These are phyloP conservation scores for Coelogynopora nodosa DNA, from an alignment of 2,888 invertebrate genomes.

Conservation along the genomic window DNA sequence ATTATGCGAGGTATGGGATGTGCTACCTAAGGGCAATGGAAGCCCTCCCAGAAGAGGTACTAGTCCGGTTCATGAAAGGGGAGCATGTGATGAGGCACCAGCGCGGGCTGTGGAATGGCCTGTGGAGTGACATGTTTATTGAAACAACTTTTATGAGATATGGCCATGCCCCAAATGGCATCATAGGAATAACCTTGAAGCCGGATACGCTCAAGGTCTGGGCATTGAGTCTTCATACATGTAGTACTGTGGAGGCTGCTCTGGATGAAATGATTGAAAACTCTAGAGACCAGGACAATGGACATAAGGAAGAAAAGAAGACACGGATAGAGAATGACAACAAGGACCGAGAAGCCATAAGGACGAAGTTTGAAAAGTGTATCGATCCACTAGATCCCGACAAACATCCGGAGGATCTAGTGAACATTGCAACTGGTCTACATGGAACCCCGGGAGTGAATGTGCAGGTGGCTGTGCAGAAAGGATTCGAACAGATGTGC, in stretches of 20 bases:
- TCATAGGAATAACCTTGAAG: constrained; percentile 33
- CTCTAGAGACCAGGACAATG: constrained; percentile 20
- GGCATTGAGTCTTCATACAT: constrained; percentile 45
- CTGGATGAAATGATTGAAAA: constrained; percentile 32
- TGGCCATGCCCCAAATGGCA: constrained; percentile 24
- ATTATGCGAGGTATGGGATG: constrained; percentile 19
- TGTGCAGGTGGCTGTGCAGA: neutral
- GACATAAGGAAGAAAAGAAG: constrained; percentile 32
- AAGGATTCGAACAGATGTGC: constrained; percentile 27
- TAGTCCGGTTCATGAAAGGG: constrained; percentile 25
- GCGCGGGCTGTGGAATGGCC: constrained; percentile 16
- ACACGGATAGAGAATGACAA: constrained; percentile 8
- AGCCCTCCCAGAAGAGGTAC: constrained; percentile 31
- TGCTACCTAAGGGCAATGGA: constrained; percentile 29
- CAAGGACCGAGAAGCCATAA: constrained; percentile 29
- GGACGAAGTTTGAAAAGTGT: constrained; percentile 28
- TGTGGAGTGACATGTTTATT: constrained; percentile 28
- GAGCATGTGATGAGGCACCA: constrained; percentile 22
- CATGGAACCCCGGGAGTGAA: constrained; percentile 16
- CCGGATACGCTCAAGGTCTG: constrained; percentile 37
- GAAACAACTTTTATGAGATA: constrained; percentile 28
- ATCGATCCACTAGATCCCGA: constrained; percentile 34
- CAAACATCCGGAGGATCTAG: constrained; percentile 29
- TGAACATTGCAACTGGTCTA: constrained; percentile 28
- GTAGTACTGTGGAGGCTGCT: constrained; percentile 37